Percentiles rank a stretch among this genome's conserved stretches.
phyloP scores from a whole-genome alignment of 2,113 vertebrate species.

The Bos indicus region DNA sequence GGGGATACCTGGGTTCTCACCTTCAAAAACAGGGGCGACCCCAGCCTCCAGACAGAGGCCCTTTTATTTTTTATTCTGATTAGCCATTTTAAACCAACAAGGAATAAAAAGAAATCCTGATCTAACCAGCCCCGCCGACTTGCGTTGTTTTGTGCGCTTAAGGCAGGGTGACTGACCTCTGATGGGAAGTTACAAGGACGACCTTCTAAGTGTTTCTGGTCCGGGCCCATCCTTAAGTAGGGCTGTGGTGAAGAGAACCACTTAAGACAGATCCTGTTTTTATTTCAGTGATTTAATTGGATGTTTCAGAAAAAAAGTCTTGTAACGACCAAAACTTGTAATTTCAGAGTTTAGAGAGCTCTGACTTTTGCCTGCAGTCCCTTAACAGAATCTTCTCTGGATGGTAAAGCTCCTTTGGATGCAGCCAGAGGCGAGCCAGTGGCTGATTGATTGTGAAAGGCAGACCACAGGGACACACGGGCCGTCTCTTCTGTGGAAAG shows the following conservation, averaged over 20 bases:
- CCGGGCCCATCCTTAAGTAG: neutral
- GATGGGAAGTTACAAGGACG: neutral
- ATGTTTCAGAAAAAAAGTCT: neutral
- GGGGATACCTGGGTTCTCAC: slow-evolving; percentile 57
- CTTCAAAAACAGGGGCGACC: slow-evolving; percentile 52
- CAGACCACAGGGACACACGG: neutral
- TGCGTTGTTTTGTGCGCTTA: slow-evolving; percentile 54
- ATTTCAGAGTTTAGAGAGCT: neutral
- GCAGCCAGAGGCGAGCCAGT: neutral
- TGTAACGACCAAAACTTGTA: neutral
- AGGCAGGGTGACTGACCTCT: slow-evolving; percentile 13
- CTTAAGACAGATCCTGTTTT: neutral
- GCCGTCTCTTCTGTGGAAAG: neutral
- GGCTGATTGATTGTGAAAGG: neutral
- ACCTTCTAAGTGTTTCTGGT: neutral
- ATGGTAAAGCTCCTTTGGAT: neutral
- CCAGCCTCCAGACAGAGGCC: slow-evolving; percentile 65
- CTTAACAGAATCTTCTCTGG: neutral
- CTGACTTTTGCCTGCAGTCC: neutral
- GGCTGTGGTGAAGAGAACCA: neutral
- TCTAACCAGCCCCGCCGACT: slow-evolving; percentile 65
- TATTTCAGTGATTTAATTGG: neutral
- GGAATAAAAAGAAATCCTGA: slow-evolving; percentile 76
- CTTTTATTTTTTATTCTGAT: slow-evolving; percentile 75
- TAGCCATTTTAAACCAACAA: slow-evolving; percentile 75